Evolutionary conservation across 2,113 vertebrate genomes (phyloP).

Genomic region (Pithys albifrons): DNA sequence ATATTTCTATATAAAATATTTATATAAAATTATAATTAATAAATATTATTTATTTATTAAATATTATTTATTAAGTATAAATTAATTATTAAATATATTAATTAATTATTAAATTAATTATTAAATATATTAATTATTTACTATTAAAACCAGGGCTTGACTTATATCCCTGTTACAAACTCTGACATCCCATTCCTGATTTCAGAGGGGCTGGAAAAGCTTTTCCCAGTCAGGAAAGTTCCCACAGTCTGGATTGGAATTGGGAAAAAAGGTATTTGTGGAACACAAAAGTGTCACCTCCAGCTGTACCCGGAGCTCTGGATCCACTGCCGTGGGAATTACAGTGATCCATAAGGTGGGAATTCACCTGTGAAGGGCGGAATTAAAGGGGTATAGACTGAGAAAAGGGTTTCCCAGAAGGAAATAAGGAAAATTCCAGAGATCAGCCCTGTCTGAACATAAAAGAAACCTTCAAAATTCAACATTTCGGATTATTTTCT

Average conservation of each 20-base stretch:
- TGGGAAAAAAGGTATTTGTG: neutral
- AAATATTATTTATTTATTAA: too few species aligned
- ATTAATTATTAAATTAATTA: too few species aligned
- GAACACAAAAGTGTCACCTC: neutral
- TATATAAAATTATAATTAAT: too few species aligned
- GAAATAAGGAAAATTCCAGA: neutral
- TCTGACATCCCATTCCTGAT: neutral
- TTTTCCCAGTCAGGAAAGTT: neutral
- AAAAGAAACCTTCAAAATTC: neutral
- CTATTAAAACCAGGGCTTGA: neutral
- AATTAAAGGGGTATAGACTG: too few species aligned
- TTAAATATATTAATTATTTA: too few species aligned
- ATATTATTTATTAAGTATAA: too few species aligned
- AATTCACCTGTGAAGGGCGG: accelerated
- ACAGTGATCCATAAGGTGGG: accelerated
- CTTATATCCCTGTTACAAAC: neutral
- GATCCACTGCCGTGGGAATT: neutral
- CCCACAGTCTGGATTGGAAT: neutral
- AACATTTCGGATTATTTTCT: neutral
- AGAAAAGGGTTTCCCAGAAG: neutral
- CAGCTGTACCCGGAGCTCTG: neutral
- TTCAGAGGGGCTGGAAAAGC: neutral
- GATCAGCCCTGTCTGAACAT: neutral
- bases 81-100: too few species aligned
- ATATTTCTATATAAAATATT: too few species aligned